Evolutionary conservation across 2,888 invertebrate genomes (phyloP), one percentile per base, ranked within the genome.

Genomic region (Aquatica leii): DNA sequence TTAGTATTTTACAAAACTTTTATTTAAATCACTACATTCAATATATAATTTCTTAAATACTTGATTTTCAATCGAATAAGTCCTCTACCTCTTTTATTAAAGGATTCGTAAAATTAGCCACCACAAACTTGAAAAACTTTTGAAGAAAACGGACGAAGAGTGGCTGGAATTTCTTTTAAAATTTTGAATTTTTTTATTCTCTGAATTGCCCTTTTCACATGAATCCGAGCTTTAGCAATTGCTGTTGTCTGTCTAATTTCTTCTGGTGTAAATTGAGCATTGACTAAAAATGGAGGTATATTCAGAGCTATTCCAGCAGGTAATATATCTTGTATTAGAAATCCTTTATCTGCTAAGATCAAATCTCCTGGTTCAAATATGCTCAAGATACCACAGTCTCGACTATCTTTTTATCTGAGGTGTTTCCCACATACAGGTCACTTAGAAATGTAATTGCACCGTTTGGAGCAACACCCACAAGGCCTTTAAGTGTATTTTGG

Each of bases 331-430:
- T 21, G 51, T 24, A 74, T 69, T 41, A 73, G 61, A 62, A 73
- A 74, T 2, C 69, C 72, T 56, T 71, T 72, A 59, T 74, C 74
- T 0, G 71, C 70, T 12, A 73, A 58, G 21, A 73, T 65, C 4
- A 73, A 43, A 48, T 74, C 70, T 18, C 71, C 70, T 15, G 62
- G 31, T 14, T 46, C 63, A 21, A 74, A 51, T n/a, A 69, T 43
- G 14, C 66, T 48, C 15, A 66, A 50, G 37, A 72, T 35, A 4
- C 65, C 68, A 61, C 68, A 70, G 49, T 66, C 71, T 40, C 73
- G 73, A 43, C 43, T 12, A 43, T 43, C 14, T 43, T 17, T 43
- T 15, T 43, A 8, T 43, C 15, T 12, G 43, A 43, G 2, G 43
- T 43, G 14, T 8, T 43, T 14, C 15, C 43, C 2, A 17, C 43